Conservation (phyloP, 2,797 vertebrate species). For the Notolepis coatsorum region DNA sequence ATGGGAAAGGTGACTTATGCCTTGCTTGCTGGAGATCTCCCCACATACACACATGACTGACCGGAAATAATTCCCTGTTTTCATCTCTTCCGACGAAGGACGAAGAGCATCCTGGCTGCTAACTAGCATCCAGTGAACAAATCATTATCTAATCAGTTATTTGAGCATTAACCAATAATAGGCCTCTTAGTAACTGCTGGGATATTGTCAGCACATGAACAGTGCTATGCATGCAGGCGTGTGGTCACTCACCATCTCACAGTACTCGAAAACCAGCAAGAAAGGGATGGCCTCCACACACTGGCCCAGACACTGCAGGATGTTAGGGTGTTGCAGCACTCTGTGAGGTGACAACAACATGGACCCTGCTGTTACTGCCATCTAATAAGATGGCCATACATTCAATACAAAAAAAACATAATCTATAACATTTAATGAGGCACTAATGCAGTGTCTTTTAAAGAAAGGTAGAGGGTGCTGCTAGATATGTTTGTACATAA, state of each 20-base stretch:
- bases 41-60: constrained; percentile 21
- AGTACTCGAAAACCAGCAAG: constrained; percentile 95
- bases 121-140: constrained; percentile 12
- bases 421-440: background rate
- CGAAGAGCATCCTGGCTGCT: too few relatives aligned
- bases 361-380: background rate
- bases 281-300: constrained; percentile 97
- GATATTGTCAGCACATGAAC: background rate
- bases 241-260: constrained; percentile 91
- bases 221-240: too few relatives aligned
- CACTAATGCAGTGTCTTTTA: constrained; percentile 33
- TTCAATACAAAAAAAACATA: background rate
- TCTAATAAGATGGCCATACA: background rate
- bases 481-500: constrained; percentile 11
- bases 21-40: constrained; percentile 3
- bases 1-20: constrained; percentile 9
- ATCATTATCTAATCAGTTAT: constrained; percentile 3
- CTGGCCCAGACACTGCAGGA: constrained; percentile 94
- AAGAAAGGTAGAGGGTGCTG: constrained; percentile 53
- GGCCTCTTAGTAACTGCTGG: too few relatives aligned
- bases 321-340: constrained; percentile 92
- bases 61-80: constrained; percentile 22
- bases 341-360: constrained; percentile 55
- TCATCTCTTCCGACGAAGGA: constrained; percentile 6
- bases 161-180: background rate